Evolutionary conservation across 2,888 invertebrate genomes (phyloP), one percentile per base, ranked within the genome.

Genomic region (Cataglyphis rosenhaueri): DNA sequence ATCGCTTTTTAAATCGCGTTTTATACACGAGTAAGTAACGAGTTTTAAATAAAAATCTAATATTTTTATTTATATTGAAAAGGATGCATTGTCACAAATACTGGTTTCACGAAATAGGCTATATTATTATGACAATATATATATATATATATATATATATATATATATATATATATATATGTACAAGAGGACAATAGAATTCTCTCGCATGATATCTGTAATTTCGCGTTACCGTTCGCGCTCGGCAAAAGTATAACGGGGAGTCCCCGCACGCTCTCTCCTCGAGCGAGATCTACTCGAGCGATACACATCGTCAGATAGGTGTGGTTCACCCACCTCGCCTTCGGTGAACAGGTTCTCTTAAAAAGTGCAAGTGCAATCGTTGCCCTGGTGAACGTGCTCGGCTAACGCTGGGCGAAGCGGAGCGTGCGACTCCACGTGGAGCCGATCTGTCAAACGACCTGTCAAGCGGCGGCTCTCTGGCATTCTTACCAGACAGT

Each of bases 281-380:
- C 44, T 44, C 48, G 62, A 48, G 41, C 65, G 79, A 57, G 75
- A 48, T 85, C 65, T 38, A 21, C 64, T 15, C 21, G 15, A 21
- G 8, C 55, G 71, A 71, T 66, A 61, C 59, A 59, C 71, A 15
- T 35, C 64, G 44, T 25, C 59, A 59, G 48, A 86, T 88, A 87
- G 88, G 89, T 87, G 88, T 85, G 88, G 87, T 85, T 70, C 82
- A 52, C 81, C 32, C n/a, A 35, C 62, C 62, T 32, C 64, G 21
- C 52, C 79, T 25, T 25, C 1, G 83, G 83, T 76, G 86, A 84
- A 91, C 91, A 89, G 90, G 91, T 91, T 91, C 89, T 91, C 85
- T 88, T 92, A 91, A 93, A 93, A 93, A 93, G 92, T 92, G 93
- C 93, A 93, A 93, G 93, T 93, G 91, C 91, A 92, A 87, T 90